Base-by-base conservation (phyloP, 2,888 invertebrate species). In the Diachrysia chrysitis region DNA sequence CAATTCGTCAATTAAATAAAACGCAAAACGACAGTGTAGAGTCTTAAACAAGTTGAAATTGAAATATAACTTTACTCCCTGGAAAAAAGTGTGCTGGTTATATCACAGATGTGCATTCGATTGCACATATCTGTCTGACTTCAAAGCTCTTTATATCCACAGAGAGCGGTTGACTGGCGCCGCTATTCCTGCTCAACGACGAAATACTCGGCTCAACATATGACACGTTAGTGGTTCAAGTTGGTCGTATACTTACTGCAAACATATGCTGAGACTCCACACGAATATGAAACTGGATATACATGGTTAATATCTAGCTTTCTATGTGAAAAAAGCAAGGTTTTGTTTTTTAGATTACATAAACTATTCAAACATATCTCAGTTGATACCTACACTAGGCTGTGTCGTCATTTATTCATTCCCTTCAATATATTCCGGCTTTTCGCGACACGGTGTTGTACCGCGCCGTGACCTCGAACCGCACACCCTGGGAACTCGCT, bases 381-480 rank as follows among this genome's bases (percentile, higher is more conserved):
- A n/a, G n/a, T 42, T 42, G 42, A 42, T 6, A 42, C n/a, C 42
- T n/a, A 42, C 10, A 23, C 29, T 29, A 37, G 51, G 29, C 25
- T 62, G 19, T 59, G 55, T n/a, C 61, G 42, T 69, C 61, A 61
- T 60, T 63, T 73, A 78, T 75, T 73, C 61, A 78, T 64, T 48
- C 42, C 32, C 37, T 46, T 42, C 54, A 61, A 54, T 67, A 58
- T 63, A 73, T 69, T 73, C 75, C 53, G 53, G 64, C 25, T 19
- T 32, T 35, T 21, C 35, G 62, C 55, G 63, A 68, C 63, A 51
- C 63, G 12, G 53, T 58, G 74, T 68, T 53, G 69, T 71, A 69
- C 68, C 70, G 61, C 42, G 25, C 25, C 53, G 59, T 66, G 68
- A 68, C 77, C 69, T 69, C 71, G 67, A 66, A 69, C 72, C 75